These are phyloP conservation scores for Regulus satrapa DNA, from an alignment of 2,113 vertebrate species.

Conservation along the genomic window DNA sequence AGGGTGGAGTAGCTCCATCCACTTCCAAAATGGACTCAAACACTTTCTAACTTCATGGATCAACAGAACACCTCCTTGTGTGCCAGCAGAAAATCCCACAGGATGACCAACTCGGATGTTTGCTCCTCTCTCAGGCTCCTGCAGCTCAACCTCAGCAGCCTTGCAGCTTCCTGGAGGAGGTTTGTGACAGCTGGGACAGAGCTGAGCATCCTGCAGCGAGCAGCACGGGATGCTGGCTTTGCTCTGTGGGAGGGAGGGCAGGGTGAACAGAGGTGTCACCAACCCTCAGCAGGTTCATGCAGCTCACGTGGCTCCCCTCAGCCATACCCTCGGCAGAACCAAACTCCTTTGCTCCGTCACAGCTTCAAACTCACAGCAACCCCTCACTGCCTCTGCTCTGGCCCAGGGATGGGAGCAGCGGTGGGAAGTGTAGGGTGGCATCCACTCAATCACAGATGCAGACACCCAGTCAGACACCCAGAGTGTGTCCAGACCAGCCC, in stretches of 20 bases:
- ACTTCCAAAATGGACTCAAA: background rate
- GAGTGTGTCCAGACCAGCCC: background rate
- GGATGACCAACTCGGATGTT: background rate
- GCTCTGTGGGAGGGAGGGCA: background rate
- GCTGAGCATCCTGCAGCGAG: background rate
- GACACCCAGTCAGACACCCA: background rate
- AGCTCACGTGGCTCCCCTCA: background rate
- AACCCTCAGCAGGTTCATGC: background rate
- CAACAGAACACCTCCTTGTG: background rate
- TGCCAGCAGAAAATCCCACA: background rate
- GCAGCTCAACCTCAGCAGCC: background rate
- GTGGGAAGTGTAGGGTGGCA: background rate
- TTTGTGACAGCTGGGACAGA: background rate
- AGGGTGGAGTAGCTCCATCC: background rate
- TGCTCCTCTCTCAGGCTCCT: background rate
- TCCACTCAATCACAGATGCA: background rate
- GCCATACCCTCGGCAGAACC: background rate
- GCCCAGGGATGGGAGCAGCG: background rate
- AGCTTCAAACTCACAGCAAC: background rate
- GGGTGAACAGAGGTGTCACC: background rate
- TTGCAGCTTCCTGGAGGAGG: background rate
- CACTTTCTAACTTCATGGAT: background rate
- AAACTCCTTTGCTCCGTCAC: background rate
- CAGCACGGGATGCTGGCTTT: accelerated
- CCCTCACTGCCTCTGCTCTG: background rate